Percentiles rank a stretch among this genome's conserved stretches.
phyloP scores from a whole-genome alignment of 2,113 vertebrate genomes.

The Lepus timidus region DNA sequence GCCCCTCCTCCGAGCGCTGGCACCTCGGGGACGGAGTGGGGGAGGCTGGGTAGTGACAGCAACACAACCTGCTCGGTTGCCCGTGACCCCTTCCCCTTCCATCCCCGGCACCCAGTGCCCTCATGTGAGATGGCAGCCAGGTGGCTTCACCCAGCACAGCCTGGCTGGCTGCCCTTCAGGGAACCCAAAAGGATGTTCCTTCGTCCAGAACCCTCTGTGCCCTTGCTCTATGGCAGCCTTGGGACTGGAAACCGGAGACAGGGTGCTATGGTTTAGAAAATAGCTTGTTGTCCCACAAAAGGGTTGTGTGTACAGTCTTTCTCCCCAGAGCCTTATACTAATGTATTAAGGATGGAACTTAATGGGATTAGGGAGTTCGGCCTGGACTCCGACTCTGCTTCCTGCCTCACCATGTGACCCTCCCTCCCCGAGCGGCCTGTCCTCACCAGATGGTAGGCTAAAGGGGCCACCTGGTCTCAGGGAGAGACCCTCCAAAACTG shows the following conservation, averaged over 20 bases:
- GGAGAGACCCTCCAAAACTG: no score
- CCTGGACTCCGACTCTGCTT: no score
- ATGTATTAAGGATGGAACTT: no score
- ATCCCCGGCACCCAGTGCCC: neutral
- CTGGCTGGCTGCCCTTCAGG: neutral
- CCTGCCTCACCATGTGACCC: no score
- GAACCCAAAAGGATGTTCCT: neutral
- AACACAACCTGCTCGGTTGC: neutral
- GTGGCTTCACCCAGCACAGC: accelerated
- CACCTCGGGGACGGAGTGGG: neutral
- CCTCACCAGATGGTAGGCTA: no score
- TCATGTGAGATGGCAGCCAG: accelerated
- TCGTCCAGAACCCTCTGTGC: neutral
- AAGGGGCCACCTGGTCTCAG: no score
- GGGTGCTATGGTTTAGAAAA: no score
- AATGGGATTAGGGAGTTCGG: no score
- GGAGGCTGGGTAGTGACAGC: neutral
- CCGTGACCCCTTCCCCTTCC: neutral
- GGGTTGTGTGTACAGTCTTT: no score
- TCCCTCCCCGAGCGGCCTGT: no score
- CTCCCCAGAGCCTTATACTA: no score
- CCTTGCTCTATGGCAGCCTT: neutral
- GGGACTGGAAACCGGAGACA: neutral
- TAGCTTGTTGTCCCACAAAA: no score
- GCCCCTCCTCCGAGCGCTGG: neutral